These are phyloP conservation scores for Bombycilla garrulus DNA, from an alignment of 2,113 vertebrate species.

Conservation along the genomic window DNA sequence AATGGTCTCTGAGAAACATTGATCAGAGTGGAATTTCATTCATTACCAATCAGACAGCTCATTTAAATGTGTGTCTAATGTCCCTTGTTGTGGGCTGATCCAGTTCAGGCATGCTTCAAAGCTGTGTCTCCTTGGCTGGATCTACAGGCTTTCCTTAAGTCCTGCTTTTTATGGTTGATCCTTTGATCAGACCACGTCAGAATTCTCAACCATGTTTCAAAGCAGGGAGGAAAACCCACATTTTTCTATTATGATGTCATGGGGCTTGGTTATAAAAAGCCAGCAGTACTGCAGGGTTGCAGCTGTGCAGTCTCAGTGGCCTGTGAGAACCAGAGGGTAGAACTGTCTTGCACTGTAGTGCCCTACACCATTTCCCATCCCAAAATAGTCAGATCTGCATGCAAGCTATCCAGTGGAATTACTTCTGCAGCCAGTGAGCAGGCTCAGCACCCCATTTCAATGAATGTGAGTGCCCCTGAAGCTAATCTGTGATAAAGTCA, in stretches of 20 bases:
- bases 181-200: conserved; percentile 18
- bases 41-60: conserved; percentile 15
- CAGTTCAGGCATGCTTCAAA: conserved; percentile 40
- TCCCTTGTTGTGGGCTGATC: conserved; percentile 31
- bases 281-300: not conserved
- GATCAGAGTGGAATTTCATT: conserved; percentile 51
- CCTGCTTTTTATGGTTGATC: not conserved
- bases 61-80: conserved; percentile 41
- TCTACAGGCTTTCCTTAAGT: not conserved
- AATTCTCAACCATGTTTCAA: not conserved
- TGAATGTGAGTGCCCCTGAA: not conserved
- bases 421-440: not conserved
- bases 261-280: not conserved
- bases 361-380: not conserved
- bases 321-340: not conserved
- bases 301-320: not conserved
- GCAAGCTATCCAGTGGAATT: not conserved
- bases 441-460: not conserved
- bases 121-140: not conserved
- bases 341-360: not conserved
- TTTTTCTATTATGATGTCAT: not conserved
- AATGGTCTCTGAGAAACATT: conserved; percentile 3
- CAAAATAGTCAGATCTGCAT: not conserved
- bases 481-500: not conserved
- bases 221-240: not conserved